Conservation (phyloP, 2,797 vertebrate species). For the Poecile montanus region DNA sequence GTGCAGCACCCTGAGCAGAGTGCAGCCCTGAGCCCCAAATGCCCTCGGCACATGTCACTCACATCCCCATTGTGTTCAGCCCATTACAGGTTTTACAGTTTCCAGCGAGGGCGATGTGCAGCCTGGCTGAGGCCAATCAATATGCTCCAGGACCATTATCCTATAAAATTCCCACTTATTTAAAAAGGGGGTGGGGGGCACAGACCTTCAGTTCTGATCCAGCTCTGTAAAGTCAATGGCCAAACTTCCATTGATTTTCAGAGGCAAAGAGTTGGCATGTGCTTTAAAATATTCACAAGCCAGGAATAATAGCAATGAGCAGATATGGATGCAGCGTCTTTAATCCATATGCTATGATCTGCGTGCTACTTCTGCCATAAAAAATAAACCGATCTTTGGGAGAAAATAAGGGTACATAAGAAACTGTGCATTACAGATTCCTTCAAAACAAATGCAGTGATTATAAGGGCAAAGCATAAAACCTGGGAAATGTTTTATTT, state of each 20-base stretch:
- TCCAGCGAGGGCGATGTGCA: slow-evolving; percentile 18
- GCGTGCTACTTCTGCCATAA: background rate
- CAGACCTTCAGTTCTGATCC: slow-evolving; percentile 34
- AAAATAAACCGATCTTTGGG: background rate
- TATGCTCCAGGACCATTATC: slow-evolving; percentile 52
- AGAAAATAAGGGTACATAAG: background rate
- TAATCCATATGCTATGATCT: background rate
- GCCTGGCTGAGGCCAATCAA: slow-evolving; percentile 55
- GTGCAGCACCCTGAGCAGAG: background rate
- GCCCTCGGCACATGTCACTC: background rate
- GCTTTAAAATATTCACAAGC: slow-evolving; percentile 49
- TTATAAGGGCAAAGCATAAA: background rate
- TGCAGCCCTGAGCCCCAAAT: background rate
- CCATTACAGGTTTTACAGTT: slow-evolving; percentile 47
- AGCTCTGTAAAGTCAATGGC: slow-evolving; percentile 32
- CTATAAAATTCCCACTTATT: slow-evolving; percentile 64
- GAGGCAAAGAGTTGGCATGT: background rate
- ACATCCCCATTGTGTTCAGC: slow-evolving; percentile 18
- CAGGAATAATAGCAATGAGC: slow-evolving; percentile 11
- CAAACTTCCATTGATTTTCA: slow-evolving; percentile 60
- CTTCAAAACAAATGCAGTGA: background rate
- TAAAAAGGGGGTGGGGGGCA: slow-evolving; percentile 29
- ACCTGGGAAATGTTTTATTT: slow-evolving; percentile 28
- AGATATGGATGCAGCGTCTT: background rate
- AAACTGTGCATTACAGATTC: background rate